Evolutionary conservation across 2,888 invertebrate species (phyloP).

Genomic region (Ochropleura leucogaster): DNA sequence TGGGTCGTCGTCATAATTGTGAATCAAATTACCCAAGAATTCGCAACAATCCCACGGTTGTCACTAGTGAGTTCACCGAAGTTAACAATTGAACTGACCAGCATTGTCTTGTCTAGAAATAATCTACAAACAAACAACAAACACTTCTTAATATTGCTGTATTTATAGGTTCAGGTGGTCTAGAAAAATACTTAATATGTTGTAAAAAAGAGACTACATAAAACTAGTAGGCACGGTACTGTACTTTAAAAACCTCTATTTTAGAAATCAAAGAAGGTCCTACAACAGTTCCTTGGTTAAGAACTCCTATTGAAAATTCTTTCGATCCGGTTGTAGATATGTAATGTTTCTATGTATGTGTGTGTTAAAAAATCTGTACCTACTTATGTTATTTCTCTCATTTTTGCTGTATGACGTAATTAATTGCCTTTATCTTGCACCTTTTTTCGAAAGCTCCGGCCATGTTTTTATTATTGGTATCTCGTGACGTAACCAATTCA

Average conservation of each 20-base stretch:
- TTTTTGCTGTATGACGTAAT: conserved; percentile 9
- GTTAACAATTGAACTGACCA: neutral
- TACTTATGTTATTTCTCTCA: neutral
- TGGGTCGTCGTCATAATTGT: neutral
- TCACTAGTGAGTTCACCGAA: neutral
- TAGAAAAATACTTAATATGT: neutral
- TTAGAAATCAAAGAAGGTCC: conserved; percentile 1
- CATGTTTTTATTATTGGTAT: neutral
- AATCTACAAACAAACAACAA: neutral
- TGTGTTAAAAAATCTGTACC: neutral
- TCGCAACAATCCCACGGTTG: conserved; percentile 1
- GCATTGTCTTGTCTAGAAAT: neutral
- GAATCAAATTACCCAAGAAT: conserved; percentile 13
- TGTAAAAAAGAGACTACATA: neutral
- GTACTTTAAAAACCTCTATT: neutral
- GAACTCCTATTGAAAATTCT: conserved; percentile 21
- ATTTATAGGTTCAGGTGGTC: neutral
- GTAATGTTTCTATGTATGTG: neutral
- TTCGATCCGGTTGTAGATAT: neutral
- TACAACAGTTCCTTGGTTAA: neutral
- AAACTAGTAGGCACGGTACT: no score
- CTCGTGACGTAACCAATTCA: neutral
- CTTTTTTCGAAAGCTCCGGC: neutral
- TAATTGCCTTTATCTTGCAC: neutral
- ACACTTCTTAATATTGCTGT: neutral